Base-by-base conservation (phyloP, 2,888 invertebrate species). In the Leptura quadrifasciata region DNA sequence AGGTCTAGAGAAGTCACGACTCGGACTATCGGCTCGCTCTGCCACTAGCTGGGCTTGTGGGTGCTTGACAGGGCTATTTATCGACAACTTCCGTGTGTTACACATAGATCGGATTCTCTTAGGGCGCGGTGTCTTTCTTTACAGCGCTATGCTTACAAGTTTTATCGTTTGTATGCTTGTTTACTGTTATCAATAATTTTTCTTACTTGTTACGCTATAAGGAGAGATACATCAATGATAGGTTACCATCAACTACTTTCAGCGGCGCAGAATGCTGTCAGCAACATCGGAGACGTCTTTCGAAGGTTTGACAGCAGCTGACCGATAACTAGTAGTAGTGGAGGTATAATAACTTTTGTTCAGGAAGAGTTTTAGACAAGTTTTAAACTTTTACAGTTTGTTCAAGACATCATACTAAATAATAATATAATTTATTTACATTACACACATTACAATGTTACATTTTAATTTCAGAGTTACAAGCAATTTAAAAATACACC, bases 71-170 rank as follows among this genome's bases (percentile, higher is more conserved):
- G 84, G 83, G 84, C 84, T 83, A 86, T 86, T 86, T 87, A 87
- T 85, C 83, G 85, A 80, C 81, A 82, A 87, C 86, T 87, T 87
- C 87, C 87, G 86, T 84, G 86, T 87, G 85, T 85, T 82, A 80
- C 81, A 82, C 77, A 79, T 80, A 78, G 78, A 78, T 78, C 75
- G 79, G 76, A 77, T 76, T 76, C 76, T 76, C 67, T 75, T 74
- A 72, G 78, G 78, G 78, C 78, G 78, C 78, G 78, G 78, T 74
- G 76, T 74, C 78, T 74, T 67, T 76, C 75, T 78, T 75, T 74
- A 77, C 70, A 65, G 73, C 77, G 70, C 65, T 55, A 58, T 24
- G 71, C 55, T 61, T 60, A 65, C 78, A 72, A 61, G 75, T 74
- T 78, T 77, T 78, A 78, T 76, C 39, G 73, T 39, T 60, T 76